A percentile compares a stretch with the other conserved stretches of the same genome.
Evolutionary conservation across 1,140 invertebrate species (phyloP).

Genomic region (Drosophila neocordata): DNA sequence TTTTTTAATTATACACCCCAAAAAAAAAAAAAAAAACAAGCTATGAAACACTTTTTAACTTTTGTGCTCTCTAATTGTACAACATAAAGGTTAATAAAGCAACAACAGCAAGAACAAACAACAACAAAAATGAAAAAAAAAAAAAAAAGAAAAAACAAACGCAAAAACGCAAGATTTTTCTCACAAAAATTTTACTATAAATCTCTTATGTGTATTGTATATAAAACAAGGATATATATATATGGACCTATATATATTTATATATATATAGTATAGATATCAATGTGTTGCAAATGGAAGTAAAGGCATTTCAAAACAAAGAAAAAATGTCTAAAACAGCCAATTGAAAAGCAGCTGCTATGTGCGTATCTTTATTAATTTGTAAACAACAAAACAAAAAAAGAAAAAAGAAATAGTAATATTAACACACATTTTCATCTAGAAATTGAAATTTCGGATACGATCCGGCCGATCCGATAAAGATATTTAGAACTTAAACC

Average conservation of each 20-base stretch:
- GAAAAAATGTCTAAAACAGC: constrained; percentile 10
- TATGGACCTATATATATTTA: constrained; percentile 56
- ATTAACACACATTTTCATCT: constrained; percentile 64
- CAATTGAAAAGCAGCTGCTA: constrained; percentile 33
- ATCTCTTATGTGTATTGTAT: constrained; percentile 79
- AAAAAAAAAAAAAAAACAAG: constrained; percentile 19
- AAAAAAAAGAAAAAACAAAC: constrained; percentile 47
- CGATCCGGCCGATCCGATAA: constrained; percentile 30
- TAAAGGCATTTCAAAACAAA: neutral
- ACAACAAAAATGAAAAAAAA: constrained; percentile 8
- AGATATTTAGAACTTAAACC: constrained; percentile 45
- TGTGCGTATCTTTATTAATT: constrained; percentile 53
- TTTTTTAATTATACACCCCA: constrained; percentile 73
- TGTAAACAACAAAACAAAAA: constrained; percentile 49
- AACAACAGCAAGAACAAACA: constrained; percentile 39
- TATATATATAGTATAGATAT: constrained; percentile 23
- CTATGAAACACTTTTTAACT: constrained; percentile 66
- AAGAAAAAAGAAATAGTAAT: constrained; percentile 45
- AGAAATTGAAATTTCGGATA: constrained; percentile 53
- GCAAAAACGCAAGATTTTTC: constrained; percentile 67
- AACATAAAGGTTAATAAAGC: constrained; percentile 69
- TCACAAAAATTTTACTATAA: constrained; percentile 78
- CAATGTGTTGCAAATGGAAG: constrained; percentile 8
- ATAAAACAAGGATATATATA: constrained; percentile 66
- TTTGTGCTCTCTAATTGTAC: constrained; percentile 80